Percentiles rank a stretch among this genome's conserved stretches.
phyloP scores from a whole-genome alignment of 2,797 vertebrate species.

The Cuniculus paca region DNA sequence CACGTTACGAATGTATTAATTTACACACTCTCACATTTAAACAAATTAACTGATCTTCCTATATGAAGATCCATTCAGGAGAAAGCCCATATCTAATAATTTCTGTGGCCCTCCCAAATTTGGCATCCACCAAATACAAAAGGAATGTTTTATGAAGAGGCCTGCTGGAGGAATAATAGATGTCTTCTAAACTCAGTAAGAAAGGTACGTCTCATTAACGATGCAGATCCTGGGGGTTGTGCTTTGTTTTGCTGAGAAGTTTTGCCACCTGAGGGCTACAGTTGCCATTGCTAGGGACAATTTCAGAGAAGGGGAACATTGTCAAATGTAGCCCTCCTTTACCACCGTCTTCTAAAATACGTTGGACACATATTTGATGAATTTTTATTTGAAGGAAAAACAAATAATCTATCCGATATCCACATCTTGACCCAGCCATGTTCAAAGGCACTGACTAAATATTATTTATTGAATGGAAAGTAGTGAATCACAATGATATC shows the following conservation, averaged over 20 bases:
- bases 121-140: background rate
- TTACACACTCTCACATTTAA: background rate
- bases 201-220: background rate
- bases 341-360: slow-evolving; percentile 13
- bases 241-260: background rate
- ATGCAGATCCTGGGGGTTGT: background rate
- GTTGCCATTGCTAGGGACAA: background rate
- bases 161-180: background rate
- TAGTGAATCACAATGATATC: background rate
- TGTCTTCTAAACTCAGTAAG: background rate
- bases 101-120: background rate
- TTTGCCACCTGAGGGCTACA: background rate
- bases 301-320: background rate
- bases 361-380: background rate
- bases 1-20: background rate
- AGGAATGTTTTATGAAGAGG: background rate
- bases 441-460: slow-evolving; percentile 4
- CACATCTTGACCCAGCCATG: background rate
- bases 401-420: background rate
- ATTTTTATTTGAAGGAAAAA: background rate
- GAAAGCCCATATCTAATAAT: background rate
- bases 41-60: background rate
- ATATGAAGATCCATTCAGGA: background rate
- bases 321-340: background rate
- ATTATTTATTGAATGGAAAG: background rate